Evolutionary conservation across 2,888 invertebrate genomes (phyloP).

Genomic region (Caenorhabditis afra): DNA sequence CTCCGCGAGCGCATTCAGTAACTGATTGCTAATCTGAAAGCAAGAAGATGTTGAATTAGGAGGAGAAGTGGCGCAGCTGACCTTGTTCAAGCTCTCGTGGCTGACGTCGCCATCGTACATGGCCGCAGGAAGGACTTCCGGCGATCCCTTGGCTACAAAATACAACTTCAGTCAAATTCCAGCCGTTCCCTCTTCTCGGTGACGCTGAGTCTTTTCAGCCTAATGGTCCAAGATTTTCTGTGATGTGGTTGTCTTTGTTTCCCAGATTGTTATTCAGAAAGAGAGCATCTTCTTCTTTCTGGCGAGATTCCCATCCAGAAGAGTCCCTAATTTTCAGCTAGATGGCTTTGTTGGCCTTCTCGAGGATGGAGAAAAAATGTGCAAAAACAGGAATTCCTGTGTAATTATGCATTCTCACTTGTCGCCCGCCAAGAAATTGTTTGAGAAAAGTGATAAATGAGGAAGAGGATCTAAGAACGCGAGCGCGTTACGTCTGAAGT

Average conservation of each 20-base stretch:
- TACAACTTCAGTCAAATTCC: not conserved
- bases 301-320: constrained; percentile 17
- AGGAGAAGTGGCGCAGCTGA: constrained; percentile 3
- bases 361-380: constrained; percentile 1
- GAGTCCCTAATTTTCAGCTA: constrained; percentile 28
- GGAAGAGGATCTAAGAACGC: constrained; percentile 4
- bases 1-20: constrained; percentile 71
- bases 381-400: constrained; percentile 31
- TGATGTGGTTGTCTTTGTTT: constrained; percentile 12
- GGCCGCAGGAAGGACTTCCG: constrained; percentile 58
- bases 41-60: not conserved
- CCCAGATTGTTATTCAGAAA: constrained; percentile 24
- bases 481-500: not conserved
- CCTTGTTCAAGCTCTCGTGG: constrained; percentile 61
- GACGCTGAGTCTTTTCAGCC: not conserved
- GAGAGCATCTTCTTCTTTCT: constrained; percentile 11
- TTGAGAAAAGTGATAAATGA: constrained; percentile 15
- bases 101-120: constrained; percentile 60
- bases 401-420: constrained; percentile 34
- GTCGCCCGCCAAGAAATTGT: constrained; percentile 2
- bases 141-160: constrained; percentile 63
- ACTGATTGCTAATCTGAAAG: constrained; percentile 57
- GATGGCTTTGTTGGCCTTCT: constrained; percentile 10
- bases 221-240: constrained; percentile 22
- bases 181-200: not conserved